Conservation (phyloP, 2,113 vertebrate genomes). For the Strix uralensis region DNA sequence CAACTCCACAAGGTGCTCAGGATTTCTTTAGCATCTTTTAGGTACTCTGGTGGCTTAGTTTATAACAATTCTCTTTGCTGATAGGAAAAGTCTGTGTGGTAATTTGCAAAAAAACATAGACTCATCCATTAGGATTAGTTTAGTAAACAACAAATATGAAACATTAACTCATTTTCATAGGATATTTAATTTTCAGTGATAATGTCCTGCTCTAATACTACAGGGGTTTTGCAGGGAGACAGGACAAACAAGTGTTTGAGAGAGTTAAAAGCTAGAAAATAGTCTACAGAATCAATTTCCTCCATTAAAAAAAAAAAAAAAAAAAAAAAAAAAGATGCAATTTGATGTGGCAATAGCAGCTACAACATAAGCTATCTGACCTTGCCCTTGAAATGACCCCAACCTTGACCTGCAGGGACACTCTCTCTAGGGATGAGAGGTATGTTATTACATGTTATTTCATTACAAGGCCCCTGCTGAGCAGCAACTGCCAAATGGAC, state of each 20-base stretch:
- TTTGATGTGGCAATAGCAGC: constrained; percentile 7
- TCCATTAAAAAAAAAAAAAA: neutral
- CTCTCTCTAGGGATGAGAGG: constrained; percentile 19
- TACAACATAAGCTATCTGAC: neutral
- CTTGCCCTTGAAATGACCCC: constrained; percentile 3
- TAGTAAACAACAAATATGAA: neutral
- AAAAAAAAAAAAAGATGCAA: neutral
- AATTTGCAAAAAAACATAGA: neutral
- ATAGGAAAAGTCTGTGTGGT: neutral
- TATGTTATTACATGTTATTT: constrained; percentile 65
- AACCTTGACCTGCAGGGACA: constrained; percentile 37
- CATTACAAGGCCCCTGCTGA: constrained; percentile 53
- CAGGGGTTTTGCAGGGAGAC: neutral
- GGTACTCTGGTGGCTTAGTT: neutral
- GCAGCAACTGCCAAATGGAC: constrained; percentile 43
- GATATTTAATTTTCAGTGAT: neutral
- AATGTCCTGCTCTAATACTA: neutral
- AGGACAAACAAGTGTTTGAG: neutral
- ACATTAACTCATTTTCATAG: neutral
- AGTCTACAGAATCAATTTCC: neutral
- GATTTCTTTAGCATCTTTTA: neutral
- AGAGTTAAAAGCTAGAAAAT: neutral
- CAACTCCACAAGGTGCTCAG: neutral
- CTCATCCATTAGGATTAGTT: neutral
- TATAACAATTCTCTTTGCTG: neutral